Base-by-base conservation (phyloP, 2,797 vertebrate genomes). In the Eulemur coronatus region DNA sequence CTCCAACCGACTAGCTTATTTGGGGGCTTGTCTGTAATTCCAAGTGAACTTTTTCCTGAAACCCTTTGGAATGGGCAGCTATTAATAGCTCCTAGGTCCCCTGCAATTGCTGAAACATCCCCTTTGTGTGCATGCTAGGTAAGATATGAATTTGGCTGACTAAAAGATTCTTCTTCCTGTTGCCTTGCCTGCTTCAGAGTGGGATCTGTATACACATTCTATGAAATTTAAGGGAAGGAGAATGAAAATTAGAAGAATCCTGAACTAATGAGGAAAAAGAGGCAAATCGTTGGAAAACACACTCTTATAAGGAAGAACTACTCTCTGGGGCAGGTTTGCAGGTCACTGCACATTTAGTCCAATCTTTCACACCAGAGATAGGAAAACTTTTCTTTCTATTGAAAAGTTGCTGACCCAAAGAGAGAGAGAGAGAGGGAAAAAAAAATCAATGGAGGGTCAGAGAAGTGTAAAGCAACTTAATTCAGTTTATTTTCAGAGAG, bases 401-500 rank as follows among this genome's bases (percentile, higher is more conserved):
- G 81, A 89, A 95, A 96, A 96, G 52, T 35, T 86, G 55, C 78
- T 93, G 96, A 96, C 73, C 95, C 94, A 22, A n/a, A 76, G 87
- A 95, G 43, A 76, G 59, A 28, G 33, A 24, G 3, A 0, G 55
- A 1, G 55, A 17, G 15, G 1, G 22, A 50, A 7, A 2, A 84
- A 43, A 72, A 79, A 95, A 91, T 84, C 87, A 91, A 70, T 30
- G 15, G 41, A 82, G 86, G 96, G 59, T 86, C 90, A 89, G 84
- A 85, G 73, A 72, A 67, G 26, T 43, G 76, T 20, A 92, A 90
- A 92, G 82, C 65, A 89, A 88, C 94, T 85, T 92, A 61, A 96
- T 91, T 96, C 95, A 61, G 73, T 79, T 97, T 95, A 30, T 94
- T 96, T 94, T 95, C 85, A 73, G 81, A 95, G 95, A 48, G 57